Conservation (phyloP, 2,888 invertebrate genomes). For the Diadegma fenestrale region DNA sequence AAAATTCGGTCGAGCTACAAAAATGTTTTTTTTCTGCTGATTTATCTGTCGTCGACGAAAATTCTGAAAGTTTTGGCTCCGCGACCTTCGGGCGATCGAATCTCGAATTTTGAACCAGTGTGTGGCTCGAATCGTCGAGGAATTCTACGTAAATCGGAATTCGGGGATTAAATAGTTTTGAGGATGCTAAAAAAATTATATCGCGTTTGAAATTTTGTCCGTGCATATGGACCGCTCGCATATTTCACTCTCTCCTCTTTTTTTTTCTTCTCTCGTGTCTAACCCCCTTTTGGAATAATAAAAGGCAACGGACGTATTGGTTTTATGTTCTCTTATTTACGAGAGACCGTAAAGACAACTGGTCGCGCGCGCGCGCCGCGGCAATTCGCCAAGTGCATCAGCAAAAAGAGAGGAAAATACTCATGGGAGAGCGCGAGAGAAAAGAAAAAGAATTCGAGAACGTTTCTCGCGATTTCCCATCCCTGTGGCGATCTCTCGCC, state of each 20-base stretch:
- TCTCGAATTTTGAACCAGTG: not conserved
- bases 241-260: not conserved
- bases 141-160: not conserved
- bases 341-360: slow-evolving; percentile 80
- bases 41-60: not conserved
- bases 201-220: slow-evolving; percentile 6
- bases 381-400: slow-evolving; percentile 73
- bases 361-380: slow-evolving; percentile 65
- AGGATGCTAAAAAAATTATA: not conserved
- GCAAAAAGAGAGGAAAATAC: slow-evolving; percentile 21
- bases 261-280: slow-evolving; percentile 7
- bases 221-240: not conserved
- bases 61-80: not conserved
- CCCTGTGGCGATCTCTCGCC: slow-evolving; percentile 62
- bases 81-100: not conserved
- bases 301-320: slow-evolving; percentile 76
- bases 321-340: slow-evolving; percentile 82
- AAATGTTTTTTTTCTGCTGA: not conserved
- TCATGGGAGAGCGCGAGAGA: slow-evolving; percentile 11
- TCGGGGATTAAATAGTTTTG: not conserved
- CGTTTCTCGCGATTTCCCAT: slow-evolving; percentile 64
- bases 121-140: not conserved
- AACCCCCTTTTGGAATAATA: slow-evolving; percentile 35
- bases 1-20: not conserved
- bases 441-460: slow-evolving; percentile 43